Percentiles rank a stretch among this genome's conserved stretches.
These are phyloP conservation scores for Carposina sasakii DNA, from an alignment of 1,140 invertebrate species.

Conservation along the genomic window DNA sequence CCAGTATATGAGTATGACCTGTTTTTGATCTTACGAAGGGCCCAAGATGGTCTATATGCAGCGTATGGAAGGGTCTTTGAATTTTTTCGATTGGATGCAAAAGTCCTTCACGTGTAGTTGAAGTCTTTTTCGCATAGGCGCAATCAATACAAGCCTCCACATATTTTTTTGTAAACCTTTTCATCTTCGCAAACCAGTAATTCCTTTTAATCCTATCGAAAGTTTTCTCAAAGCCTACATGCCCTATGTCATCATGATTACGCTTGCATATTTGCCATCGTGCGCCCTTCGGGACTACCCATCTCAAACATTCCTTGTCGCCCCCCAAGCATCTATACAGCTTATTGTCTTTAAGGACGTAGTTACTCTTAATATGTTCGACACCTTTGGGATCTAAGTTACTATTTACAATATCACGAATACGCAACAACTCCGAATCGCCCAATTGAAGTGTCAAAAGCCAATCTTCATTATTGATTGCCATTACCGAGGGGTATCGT, in stretches of 20 bases:
- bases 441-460: no score
- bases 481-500: no score
- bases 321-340: no score
- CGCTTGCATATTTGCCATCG: constrained; percentile 6
- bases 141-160: not conserved
- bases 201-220: not conserved
- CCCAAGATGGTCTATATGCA: not conserved
- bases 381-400: no score
- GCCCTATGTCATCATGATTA: constrained; percentile 11
- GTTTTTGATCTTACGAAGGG: not conserved
- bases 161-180: not conserved
- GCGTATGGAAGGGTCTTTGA: not conserved
- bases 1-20: not conserved
- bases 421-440: no score
- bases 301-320: no score
- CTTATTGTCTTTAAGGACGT: no score
- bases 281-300: not conserved
- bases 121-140: not conserved
- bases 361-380: no score
- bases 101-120: not conserved
- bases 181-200: not conserved
- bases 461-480: no score
- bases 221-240: constrained; percentile 13
- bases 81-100: constrained; percentile 4
- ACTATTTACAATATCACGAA: no score